Percentiles rank a stretch among this genome's conserved stretches.
Conservation (phyloP, 2,888 invertebrate species). For the Polydrusus cervinus region DNA sequence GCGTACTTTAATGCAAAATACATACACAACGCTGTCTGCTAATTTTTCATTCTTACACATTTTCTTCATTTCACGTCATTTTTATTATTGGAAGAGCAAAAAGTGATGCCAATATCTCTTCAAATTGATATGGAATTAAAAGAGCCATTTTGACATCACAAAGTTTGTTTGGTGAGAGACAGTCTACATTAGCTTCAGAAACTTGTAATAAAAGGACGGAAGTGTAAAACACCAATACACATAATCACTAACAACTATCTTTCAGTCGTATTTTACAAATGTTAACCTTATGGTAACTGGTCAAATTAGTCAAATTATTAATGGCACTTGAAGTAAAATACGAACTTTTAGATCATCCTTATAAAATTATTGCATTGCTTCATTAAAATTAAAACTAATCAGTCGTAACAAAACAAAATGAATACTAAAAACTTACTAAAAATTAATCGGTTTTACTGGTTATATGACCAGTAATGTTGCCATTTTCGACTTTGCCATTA, state of each 20-base stretch:
- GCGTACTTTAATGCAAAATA: too few species aligned
- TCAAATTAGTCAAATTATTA: slow-evolving; percentile 31
- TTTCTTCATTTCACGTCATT: too few species aligned
- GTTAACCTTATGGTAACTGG: slow-evolving; percentile 37
- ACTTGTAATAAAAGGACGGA: slow-evolving; percentile 16
- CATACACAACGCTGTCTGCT: too few species aligned
- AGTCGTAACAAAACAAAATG: slow-evolving; percentile 33
- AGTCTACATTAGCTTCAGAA: slow-evolving; percentile 8
- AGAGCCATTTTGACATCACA: background rate
- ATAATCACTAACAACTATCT: slow-evolving; percentile 30
- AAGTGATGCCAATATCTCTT: too few species aligned
- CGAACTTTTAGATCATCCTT: slow-evolving; percentile 24
- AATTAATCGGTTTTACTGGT: slow-evolving; percentile 15
- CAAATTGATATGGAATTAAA: background rate
- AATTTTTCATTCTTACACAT: too few species aligned
- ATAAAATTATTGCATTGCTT: slow-evolving; percentile 17
- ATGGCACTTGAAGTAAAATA: slow-evolving; percentile 33
- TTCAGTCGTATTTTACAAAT: slow-evolving; percentile 37
- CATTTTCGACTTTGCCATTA: slow-evolving; percentile 3
- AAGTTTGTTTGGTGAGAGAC: background rate
- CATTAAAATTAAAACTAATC: slow-evolving; percentile 41
- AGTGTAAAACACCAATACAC: slow-evolving; percentile 6
- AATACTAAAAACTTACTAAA: slow-evolving; percentile 27
- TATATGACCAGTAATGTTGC: background rate
- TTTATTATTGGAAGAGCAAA: too few species aligned